Base-by-base conservation (phyloP, 2,888 invertebrate genomes). In the Himalopsyche anomala region DNA sequence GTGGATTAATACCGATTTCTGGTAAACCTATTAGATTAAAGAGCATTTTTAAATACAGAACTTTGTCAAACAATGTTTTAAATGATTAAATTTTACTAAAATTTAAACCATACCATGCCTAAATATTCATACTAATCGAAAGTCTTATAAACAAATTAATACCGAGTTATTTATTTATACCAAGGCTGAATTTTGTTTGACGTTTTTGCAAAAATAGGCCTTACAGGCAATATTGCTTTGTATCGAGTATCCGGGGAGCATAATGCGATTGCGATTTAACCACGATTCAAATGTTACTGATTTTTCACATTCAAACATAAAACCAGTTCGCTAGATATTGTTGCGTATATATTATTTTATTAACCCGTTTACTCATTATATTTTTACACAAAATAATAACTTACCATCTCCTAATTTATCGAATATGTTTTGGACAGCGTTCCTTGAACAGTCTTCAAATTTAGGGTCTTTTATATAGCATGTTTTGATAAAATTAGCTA, bases 401-500 rank as follows among this genome's bases (percentile, higher is more conserved):
- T 91, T 90, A 93, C 94, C 94, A 92, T 93, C 92, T 87, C 94
- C 92, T 89, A 94, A 91, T 88, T 94, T 94, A 89, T 94, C 92
- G 90, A 96, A 96, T n/a, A 96, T 90, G 86, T 93, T 92, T 90
- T 96, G 96, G 4, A 96, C 95, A 55, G 96, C 94, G 86, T 93
- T 91, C 12, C 94, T 94, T 3, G 96, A 96, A 90, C 96, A 96
- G 88, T 95, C 94, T 81, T 94, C 92, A 89, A 96, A 96, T 87
- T 94, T 92, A 79, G 94, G 94, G 89, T 95, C 94, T 89, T 94
- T 94, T 90, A 94, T 94, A 87, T 92, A 91, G 90, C 96, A 96
- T 89, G 95, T 95, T 89, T 94, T 94, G 89, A 96, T 94, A 91
- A 94, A 96, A 90, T 93, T 93, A 87, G 96, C 96, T 96, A 92